Base-by-base conservation (phyloP, 2,113 vertebrate species). In the Oostethus manadensis region DNA sequence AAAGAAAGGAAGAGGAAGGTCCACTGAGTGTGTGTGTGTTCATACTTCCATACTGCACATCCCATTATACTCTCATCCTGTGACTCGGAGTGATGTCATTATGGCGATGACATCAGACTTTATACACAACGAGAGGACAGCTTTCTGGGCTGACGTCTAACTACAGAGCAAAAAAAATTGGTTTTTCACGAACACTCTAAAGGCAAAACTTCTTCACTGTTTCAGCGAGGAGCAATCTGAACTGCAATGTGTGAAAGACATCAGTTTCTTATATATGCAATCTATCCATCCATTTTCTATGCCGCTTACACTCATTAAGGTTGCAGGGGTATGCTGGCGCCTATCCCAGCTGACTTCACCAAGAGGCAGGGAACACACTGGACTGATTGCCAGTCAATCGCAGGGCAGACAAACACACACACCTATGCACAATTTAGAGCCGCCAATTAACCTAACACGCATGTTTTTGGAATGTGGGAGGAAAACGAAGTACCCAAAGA, bases 81-180 rank as follows among this genome's bases (percentile, higher is more conserved):
- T 84, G 83, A 88, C 68, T 74, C 56, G 57, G 3, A 50, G 23
- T 60, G 68, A 71, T 6, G 48, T 85, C 79, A 84, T 49, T 49
- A 58, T 56, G 4, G 5, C 47, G 33, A 40, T 40, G 40, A 40
- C 10, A 29, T 21, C 45, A 18, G 16, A 3, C 0, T 40, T 3
- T 6, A 54, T 6, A 5, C 35, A 3, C 29, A 54, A 16, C 43
- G 51, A 40, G 4, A 44, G n/a, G 5, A 26, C 26, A 0, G 14
- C 23, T 72, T 73, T 69, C 70, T 47, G 57, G 26, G 49, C 6
- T 60, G 65, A 64, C 47, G 61, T 68, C 56, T 71, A 55, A 20
- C 18, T n/a, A 18, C 0, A 33, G 4, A 15, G 21, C 44, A 65
- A 44, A 58, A 8, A 68, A 58, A 58, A 49, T 15, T 10, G 6